Evolutionary conservation across 2,113 vertebrate species (phyloP), one percentile per base, ranked within the genome.

Genomic region (Diadophis punctatus): DNA sequence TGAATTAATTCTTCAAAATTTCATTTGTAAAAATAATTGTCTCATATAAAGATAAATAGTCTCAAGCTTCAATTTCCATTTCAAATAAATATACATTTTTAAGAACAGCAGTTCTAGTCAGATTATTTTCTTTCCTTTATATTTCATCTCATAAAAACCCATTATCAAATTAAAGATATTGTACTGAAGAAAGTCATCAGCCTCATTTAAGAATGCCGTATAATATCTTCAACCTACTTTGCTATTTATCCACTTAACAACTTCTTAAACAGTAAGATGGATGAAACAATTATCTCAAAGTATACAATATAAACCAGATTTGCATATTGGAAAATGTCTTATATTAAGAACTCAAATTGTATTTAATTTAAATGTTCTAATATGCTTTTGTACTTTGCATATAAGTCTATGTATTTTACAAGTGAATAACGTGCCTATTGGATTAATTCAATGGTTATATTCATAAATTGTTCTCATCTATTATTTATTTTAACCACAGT

Each of bases 1-100:
- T 30, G 51, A 89, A 95, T 95, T 94, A 96, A 95, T 94, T 93
- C 92, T 89, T 93, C 87, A 96, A 96, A 95, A 10, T 11, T 95
- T 94, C 60, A 93, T 96, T 95, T 95, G 60, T 94, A 95, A 96
- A 94, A 95, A 48, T 0, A 0, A 0, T 91, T 63, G 16, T 88
- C 25, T 95, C 46, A 3, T 34, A 53, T 92, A 90, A 93, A 95
- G 93, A 96, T 56, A 95, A 96, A 96, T 94, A 94, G 91, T 94
- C 94, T 95, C 56, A 46, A 96, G 93, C 53, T 27, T 91, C 55
- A 95, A 95, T 93, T 92, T 95, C 93, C 90, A 96, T 96, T 95
- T 96, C 93, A 95, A 95, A 96, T 92, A 52, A 51, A 96, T 96
- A 91, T 88, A 93, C 30, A 95, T 94, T 93, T 93, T 2, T 2